These are phyloP conservation scores for Siphlonurus alternatus DNA, from an alignment of 2,888 invertebrate genomes.

Conservation along the genomic window DNA sequence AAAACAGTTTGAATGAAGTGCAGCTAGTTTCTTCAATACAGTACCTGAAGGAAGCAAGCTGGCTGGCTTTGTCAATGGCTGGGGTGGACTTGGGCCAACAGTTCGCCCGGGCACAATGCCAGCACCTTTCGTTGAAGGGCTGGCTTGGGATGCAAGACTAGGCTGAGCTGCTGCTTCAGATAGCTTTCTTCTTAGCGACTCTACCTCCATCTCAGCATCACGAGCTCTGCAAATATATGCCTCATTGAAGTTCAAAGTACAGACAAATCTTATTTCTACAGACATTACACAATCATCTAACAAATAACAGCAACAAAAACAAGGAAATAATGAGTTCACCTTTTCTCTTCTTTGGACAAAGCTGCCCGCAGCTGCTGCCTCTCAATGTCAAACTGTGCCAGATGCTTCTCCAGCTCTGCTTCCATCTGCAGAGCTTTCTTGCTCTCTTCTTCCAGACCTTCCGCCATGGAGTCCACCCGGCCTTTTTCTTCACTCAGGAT, in stretches of 20 bases:
- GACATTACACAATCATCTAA: too few relatives aligned
- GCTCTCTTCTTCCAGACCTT: conserved; percentile 72
- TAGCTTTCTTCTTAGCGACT: not conserved
- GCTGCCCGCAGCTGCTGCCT: conserved; percentile 48
- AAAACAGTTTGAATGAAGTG: too few relatives aligned
- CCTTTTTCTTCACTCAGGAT: conserved; percentile 63
- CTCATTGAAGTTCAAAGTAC: not conserved
- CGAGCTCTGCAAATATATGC: not conserved
- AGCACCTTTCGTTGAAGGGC: conserved; percentile 11
- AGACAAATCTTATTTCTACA: too few relatives aligned
- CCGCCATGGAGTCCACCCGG: conserved; percentile 62
- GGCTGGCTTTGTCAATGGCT: conserved; percentile 30
- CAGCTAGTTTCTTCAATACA: too few relatives aligned
- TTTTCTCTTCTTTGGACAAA: conserved; percentile 47
- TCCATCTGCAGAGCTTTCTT: conserved; percentile 76
- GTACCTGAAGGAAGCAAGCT: conserved; percentile 18
- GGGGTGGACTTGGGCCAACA: conserved; percentile 25
- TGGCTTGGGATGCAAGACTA: not conserved
- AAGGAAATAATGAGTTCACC: too few relatives aligned
- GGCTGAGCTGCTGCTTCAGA: not conserved
- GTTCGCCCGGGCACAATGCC: conserved; percentile 18
- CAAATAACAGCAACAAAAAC: too few relatives aligned
- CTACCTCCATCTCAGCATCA: not conserved
- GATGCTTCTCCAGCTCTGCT: conserved; percentile 65
- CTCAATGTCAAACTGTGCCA: conserved; percentile 57